phyloP scores from a whole-genome alignment of 2,797 vertebrate species.

The Melanotaenia boesemani region DNA sequence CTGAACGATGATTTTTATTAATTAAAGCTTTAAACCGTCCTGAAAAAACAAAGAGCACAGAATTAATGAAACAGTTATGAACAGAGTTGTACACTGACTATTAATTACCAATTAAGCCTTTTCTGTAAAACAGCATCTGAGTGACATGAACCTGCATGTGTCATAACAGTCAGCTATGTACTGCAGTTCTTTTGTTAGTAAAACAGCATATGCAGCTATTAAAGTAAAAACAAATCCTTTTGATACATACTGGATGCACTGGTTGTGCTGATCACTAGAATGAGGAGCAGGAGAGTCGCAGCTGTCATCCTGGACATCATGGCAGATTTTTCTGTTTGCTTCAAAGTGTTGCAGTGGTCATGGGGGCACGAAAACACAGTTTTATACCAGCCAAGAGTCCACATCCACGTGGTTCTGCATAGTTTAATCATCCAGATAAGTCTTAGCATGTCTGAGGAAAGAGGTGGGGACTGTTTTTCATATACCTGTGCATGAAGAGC shows the following conservation, averaged over 20 bases:
- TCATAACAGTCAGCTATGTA: neutral
- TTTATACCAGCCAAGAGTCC: slow-evolving; percentile 36
- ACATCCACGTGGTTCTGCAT: neutral
- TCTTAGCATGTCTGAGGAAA: slow-evolving; percentile 45
- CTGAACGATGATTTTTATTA: slow-evolving; percentile 1
- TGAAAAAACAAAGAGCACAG: slow-evolving; percentile 14
- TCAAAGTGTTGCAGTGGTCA: neutral
- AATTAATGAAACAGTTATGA: neutral
- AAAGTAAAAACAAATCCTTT: neutral
- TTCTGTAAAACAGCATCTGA: neutral
- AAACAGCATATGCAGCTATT: neutral
- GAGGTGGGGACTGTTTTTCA: no score
- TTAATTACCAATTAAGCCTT: neutral
- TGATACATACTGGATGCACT: slow-evolving; percentile 34
- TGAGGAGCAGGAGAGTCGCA: slow-evolving; percentile 49
- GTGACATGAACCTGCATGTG: neutral
- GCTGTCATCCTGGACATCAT: slow-evolving; percentile 66
- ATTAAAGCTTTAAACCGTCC: neutral
- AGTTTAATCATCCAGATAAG: slow-evolving; percentile 30
- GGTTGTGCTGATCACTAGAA: slow-evolving; percentile 34
- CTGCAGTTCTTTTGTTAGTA: accelerated
- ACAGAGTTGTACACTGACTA: neutral
- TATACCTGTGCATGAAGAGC: neutral
- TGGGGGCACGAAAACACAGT: neutral
- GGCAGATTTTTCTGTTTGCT: neutral